Evolutionary conservation across 2,888 invertebrate genomes (phyloP), one percentile per base, ranked within the genome.

Genomic region (Ormyrus nitidulus): DNA sequence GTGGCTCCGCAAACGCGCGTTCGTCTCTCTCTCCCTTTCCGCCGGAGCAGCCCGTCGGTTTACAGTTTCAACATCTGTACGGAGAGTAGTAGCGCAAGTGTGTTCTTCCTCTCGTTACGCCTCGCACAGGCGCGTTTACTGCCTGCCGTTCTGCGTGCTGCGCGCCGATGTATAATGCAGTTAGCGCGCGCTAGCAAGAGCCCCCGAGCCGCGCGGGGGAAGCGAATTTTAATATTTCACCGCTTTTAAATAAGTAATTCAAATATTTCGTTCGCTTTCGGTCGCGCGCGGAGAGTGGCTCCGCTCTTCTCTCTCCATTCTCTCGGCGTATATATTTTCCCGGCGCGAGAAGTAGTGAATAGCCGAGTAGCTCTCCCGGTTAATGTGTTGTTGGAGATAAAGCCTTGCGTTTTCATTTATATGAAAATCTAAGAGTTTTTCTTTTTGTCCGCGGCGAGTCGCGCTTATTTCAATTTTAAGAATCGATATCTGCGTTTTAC

Each of bases 171-270:
- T 53, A 73, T 64, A 51, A 73, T 73, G 62, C 8, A 73, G 64
- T 10, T 51, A 5, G 54, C 10, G 34, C 51, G 34, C 34, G 34
- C 34, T 2, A 34, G 34, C 34, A 34, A 4, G 34, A 34, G 34
- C 34, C 34, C 34, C 34, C 34, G 34, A 34, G 11, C 53, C 46
- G 44, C 11, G 53, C 11, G 44, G 11, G 34, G 54, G 44, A 73
- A 62, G 72, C 54, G 64, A 73, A 73, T 73, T 62, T 73, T 73
- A 73, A 62, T 73, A 73, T 73, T 73, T 73, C 13, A 73, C 13
- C n/a, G 13, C 49, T 59, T 49, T 59, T 73, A 73, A 64, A 53
- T 64, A 46, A 54, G n/a, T 62, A 64, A 73, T 46, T 10, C 54
- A 73, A 73, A 73, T 64, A 72, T 73, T 73, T 61, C 51, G 34